Conservation (phyloP, 2,888 invertebrate genomes). For the Pandemis cinnamomeana region DNA sequence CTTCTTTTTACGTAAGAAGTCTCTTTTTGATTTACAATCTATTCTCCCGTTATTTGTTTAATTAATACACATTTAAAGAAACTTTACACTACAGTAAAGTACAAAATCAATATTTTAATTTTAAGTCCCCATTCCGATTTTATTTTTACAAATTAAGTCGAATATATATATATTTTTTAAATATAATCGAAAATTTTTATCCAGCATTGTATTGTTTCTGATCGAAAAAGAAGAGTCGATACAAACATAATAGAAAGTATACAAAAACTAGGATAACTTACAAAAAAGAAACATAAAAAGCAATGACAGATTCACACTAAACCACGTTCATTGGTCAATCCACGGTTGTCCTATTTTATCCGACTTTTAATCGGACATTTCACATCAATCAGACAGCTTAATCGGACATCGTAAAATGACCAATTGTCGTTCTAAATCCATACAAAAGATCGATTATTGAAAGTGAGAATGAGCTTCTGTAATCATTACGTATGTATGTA, state of each 20-base stretch:
- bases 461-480: neutral
- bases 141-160: too few relatives aligned
- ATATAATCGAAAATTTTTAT: neutral
- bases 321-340: neutral
- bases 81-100: too few relatives aligned
- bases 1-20: too few relatives aligned
- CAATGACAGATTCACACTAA: conserved; percentile 43
- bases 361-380: neutral
- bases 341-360: neutral
- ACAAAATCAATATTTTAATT: too few relatives aligned
- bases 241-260: conserved; percentile 49
- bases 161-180: too few relatives aligned
- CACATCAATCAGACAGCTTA: neutral
- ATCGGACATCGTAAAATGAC: neutral
- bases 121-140: too few relatives aligned
- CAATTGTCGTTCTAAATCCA: neutral
- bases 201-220: conserved; percentile 44
- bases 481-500: too few relatives aligned
- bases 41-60: too few relatives aligned
- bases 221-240: conserved; percentile 49
- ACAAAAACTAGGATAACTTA: conserved; percentile 39
- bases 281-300: conserved; percentile 54
- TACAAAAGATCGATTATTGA: conserved; percentile 5
- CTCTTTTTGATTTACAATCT: too few relatives aligned
- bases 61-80: too few relatives aligned